Evolutionary conservation across 2,888 invertebrate species (phyloP).

Genomic region (Brachyopa scutellaris): DNA sequence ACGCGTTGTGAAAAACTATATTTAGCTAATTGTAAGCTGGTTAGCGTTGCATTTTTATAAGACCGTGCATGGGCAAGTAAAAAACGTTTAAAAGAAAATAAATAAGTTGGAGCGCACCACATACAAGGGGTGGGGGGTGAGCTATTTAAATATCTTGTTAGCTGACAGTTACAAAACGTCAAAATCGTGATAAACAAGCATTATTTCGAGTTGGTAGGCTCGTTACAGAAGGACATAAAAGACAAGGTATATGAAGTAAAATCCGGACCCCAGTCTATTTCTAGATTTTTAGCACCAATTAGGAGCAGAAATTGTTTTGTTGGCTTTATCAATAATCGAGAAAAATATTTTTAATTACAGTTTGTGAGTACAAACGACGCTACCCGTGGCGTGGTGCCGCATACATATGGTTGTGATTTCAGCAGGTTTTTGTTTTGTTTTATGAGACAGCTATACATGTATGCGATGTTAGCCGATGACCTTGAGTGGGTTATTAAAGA

Average conservation of each 20-base stretch:
- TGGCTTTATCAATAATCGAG: neutral
- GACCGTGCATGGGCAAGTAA: neutral
- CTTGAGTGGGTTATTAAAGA: no score
- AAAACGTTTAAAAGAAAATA: neutral
- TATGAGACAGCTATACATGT: no score
- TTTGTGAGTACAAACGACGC: neutral
- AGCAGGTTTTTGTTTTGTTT: no score
- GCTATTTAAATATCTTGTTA: neutral
- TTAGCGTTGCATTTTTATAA: slow-evolving; percentile 17
- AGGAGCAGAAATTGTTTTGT: neutral
- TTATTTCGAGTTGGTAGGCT: neutral
- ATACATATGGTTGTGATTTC: no score
- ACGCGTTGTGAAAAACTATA: slow-evolving; percentile 19
- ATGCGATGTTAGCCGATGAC: no score
- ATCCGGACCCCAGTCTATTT: neutral
- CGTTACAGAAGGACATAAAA: no score
- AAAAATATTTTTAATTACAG: neutral
- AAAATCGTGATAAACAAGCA: slow-evolving; percentile 20
- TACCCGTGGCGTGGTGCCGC: neutral
- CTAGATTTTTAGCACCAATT: neutral
- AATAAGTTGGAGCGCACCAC: neutral
- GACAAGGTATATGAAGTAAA: neutral
- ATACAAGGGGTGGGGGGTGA: neutral
- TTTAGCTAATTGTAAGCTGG: slow-evolving; percentile 26
- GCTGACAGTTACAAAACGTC: neutral